phyloP scores from a whole-genome alignment of 2,888 invertebrate species.

The Thecophora atra region DNA sequence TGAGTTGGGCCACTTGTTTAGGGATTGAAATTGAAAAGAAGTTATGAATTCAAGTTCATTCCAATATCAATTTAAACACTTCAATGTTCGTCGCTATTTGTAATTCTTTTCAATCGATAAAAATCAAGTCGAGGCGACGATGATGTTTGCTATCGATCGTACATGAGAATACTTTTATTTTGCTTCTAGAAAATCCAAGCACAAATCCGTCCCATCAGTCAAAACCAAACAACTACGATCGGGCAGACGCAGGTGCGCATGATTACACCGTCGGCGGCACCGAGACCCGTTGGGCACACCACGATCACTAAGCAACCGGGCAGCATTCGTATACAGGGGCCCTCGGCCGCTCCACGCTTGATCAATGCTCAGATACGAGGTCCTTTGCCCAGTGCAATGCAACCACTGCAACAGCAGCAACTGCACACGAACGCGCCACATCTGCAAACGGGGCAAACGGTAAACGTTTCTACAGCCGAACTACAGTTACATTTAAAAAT shows the following conservation, averaged over 20 bases:
- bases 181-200: conserved; percentile 63
- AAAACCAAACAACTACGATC: conserved; percentile 69
- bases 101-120: too few relatives aligned
- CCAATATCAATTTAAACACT: too few relatives aligned
- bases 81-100: too few relatives aligned
- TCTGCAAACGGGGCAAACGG: conserved; percentile 63
- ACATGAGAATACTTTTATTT: background rate
- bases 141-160: background rate
- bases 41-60: too few relatives aligned
- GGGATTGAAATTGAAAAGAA: too few relatives aligned
- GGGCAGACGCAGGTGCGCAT: conserved; percentile 71
- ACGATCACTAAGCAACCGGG: conserved; percentile 66
- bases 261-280: conserved; percentile 67
- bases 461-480: conserved; percentile 50
- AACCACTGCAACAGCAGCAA: conserved; percentile 45
- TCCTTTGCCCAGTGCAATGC: conserved; percentile 46
- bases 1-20: conserved; percentile 46
- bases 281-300: conserved; percentile 65
- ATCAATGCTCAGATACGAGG: conserved; percentile 61
- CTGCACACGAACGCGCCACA: conserved; percentile 55
- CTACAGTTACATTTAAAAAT: background rate
- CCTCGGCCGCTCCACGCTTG: conserved; percentile 59
- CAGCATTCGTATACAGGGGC: conserved; percentile 61
- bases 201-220: conserved; percentile 69
- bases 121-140: too few relatives aligned